Percentiles rank a stretch among this genome's conserved stretches.
These are phyloP conservation scores for Sebastes nivosus DNA, from an alignment of 2,797 vertebrate genomes.

Conservation along the genomic window DNA sequence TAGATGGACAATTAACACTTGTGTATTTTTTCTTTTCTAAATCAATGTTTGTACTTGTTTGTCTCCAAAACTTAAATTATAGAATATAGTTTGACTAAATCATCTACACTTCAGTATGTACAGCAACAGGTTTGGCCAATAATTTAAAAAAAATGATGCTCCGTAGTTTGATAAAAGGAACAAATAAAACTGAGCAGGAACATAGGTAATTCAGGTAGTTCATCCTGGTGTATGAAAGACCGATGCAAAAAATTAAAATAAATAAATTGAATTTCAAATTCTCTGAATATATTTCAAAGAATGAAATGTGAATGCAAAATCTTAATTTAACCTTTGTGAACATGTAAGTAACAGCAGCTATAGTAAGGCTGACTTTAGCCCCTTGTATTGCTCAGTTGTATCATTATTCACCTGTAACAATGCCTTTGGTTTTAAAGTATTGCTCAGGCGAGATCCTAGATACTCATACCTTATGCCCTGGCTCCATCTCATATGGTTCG, in stretches of 20 bases:
- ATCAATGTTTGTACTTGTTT: not conserved
- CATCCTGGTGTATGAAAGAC: not conserved
- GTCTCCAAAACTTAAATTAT: not conserved
- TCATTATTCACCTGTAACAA: not conserved
- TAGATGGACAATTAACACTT: not conserved
- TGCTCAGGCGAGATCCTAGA: not conserved
- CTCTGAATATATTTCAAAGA: not conserved
- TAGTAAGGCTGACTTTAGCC: not conserved
- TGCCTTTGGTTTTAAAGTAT: not conserved
- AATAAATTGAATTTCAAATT: not conserved
- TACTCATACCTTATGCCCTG: not conserved
- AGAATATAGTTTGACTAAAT: not conserved
- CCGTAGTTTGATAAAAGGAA: not conserved
- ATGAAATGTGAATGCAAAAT: not conserved
- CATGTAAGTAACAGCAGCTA: not conserved
- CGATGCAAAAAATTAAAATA: not conserved
- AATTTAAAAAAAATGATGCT: not conserved
- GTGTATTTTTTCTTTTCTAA: not conserved
- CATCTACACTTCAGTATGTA: not conserved
- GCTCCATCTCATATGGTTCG: not conserved
- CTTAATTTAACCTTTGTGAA: not conserved
- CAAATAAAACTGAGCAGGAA: not conserved
- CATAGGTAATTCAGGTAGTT: not conserved
- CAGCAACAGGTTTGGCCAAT: not conserved
- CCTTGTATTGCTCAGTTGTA: not conserved